These are phyloP conservation scores for Cyphomyrus discorhynchus DNA, from an alignment of 2,113 vertebrate species.

Conservation along the genomic window DNA sequence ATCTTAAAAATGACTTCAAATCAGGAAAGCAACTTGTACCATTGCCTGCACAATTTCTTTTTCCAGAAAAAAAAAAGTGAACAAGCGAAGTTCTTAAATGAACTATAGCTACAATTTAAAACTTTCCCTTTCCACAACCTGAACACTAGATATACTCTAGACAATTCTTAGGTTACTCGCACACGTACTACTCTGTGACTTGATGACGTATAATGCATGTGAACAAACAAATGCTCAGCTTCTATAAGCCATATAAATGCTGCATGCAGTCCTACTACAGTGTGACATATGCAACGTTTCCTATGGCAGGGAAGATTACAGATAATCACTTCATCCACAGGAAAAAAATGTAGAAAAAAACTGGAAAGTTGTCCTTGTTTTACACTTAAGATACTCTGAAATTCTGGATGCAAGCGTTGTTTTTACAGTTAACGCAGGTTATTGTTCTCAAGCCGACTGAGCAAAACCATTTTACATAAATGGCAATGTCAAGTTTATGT, in stretches of 20 bases:
- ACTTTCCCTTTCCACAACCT: not conserved
- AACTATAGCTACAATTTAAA: constrained; percentile 8
- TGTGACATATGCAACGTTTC: not conserved
- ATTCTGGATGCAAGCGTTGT: not conserved
- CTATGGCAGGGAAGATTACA: not conserved
- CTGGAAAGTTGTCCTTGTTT: not conserved
- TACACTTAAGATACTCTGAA: not conserved
- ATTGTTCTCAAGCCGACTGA: not conserved
- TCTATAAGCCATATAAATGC: not conserved
- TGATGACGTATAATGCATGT: not conserved
- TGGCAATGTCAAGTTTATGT: not conserved
- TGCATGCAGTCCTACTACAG: constrained; percentile 8
- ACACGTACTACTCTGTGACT: not conserved
- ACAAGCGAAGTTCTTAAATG: not conserved
- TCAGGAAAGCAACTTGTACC: not conserved
- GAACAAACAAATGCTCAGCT: not conserved
- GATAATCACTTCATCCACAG: not conserved
- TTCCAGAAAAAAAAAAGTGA: not conserved
- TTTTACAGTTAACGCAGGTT: not conserved
- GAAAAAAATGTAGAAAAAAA: not conserved
- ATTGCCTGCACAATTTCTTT: not conserved
- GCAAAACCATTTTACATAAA: not conserved
- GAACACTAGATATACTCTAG: not conserved
- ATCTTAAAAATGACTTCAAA: constrained; percentile 2
- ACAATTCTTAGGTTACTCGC: not conserved